Base-by-base conservation (phyloP, 2,113 vertebrate genomes). In the Mola mola region DNA sequence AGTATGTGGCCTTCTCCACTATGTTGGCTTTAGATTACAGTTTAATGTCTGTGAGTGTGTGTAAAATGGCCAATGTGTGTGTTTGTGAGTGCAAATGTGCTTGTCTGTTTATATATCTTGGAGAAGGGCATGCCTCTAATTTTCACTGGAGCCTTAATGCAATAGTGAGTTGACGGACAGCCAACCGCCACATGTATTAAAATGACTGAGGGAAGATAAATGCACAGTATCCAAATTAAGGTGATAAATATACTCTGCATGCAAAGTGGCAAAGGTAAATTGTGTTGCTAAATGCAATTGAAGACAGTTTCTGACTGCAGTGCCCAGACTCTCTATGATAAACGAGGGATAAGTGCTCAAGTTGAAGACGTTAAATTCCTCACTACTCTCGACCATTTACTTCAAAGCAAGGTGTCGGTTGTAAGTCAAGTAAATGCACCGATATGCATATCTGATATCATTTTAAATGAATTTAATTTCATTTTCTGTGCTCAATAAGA, bases 251-350 rank as follows among this genome's bases (percentile, higher is more conserved):
- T 79, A 88, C 79, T 75, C 69, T 31, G 57, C 71, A 80, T 84
- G 83, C 85, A 87, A 84, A 89, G 82, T 67, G 69, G 77, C 70
- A 79, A 76, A 87, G 77, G 86, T 86, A 89, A 86, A 89, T 83
- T 80, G 72, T 76, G 56, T 76, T 68, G 70, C 62, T 82, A 72
- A 87, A 90, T 81, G 85, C 40, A 17, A 68, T 75, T 8, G 58
- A 81, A n/a, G 82, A 82, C 75, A 69, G 73, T 73, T 81, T 75
- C 58, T 63, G 60, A 68, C 57, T 75, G 65, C 55, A 49, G 66
- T 12, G 16, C 36, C 47, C 40, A 16, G 55, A 60, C 72, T 31
- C n/a, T n/a, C n/a, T n/a, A 72, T 90, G 88, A 91, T 89, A 51
- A 82, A 91, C 58, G 84, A 78, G 65, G 72, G 71, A 66, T 79